A percentile compares a stretch with the other conserved stretches of the same genome.
Conservation (phyloP, 2,113 vertebrate species). For the Myiopsitta monachus region DNA sequence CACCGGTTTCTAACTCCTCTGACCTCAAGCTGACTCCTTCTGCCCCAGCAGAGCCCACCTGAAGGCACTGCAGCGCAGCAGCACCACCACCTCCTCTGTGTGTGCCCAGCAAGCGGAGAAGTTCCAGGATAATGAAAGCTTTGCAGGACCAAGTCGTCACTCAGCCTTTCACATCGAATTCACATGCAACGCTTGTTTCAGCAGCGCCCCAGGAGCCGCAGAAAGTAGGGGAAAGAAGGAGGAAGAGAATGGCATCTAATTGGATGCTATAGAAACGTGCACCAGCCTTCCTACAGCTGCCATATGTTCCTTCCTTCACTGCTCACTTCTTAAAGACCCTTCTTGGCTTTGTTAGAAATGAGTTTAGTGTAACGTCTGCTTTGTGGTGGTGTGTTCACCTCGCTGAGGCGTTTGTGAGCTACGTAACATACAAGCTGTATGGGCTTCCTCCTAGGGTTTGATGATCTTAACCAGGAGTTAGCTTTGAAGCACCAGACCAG, state of each 20-base stretch:
- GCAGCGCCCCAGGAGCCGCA: neutral
- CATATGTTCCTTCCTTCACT: neutral
- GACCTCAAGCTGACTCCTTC: neutral
- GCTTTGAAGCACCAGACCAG: neutral
- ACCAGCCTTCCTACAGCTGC: conserved; percentile 14
- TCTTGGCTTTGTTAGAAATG: neutral
- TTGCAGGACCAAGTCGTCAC: neutral
- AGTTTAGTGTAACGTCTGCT: neutral
- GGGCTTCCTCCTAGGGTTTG: neutral
- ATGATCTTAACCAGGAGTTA: neutral
- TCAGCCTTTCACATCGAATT: neutral
- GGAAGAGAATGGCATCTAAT: neutral
- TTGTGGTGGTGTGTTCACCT: neutral
- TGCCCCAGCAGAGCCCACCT: neutral
- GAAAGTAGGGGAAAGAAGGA: neutral
- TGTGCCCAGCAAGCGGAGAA: neutral
- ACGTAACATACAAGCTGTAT: accelerated
- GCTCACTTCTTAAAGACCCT: neutral
- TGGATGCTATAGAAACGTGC: neutral
- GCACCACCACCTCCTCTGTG: neutral
- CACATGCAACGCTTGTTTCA: neutral
- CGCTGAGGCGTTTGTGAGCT: neutral
- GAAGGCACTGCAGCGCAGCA: neutral
- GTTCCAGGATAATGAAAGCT: conserved; percentile 5
- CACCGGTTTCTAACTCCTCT: neutral